Conservation (phyloP, 2,797 vertebrate genomes). For the Gymnoscopelus braueri region DNA sequence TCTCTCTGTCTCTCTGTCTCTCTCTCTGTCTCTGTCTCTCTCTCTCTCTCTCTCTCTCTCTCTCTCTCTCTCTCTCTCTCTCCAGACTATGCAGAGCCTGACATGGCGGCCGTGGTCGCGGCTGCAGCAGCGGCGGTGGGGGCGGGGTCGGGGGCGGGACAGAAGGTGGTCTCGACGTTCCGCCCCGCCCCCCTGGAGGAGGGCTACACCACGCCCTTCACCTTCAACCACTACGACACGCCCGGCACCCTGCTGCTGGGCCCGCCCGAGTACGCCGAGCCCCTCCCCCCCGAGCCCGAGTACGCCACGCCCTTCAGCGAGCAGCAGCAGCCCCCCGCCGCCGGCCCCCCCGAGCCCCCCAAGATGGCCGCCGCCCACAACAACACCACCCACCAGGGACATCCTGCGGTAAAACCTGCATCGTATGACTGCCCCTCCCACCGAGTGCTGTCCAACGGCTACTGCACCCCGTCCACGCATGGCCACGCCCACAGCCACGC, state of each 20-base stretch:
- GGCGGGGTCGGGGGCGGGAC: conserved; percentile 42
- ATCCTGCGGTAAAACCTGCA: no score
- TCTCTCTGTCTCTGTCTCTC: conserved; percentile 40
- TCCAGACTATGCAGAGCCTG: conserved; percentile 86
- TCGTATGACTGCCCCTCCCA: conserved; percentile 81
- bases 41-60: conserved; percentile 49
- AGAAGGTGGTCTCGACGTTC: conserved; percentile 83
- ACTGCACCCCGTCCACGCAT: conserved; percentile 74
- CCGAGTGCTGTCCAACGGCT: conserved; percentile 74
- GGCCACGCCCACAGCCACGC: conserved; percentile 8
- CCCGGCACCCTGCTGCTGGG: conserved; percentile 62
- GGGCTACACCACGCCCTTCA: conserved; percentile 85
- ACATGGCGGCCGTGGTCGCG: conserved; percentile 45
- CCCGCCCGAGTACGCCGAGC: conserved; percentile 85
- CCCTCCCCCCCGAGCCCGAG: conserved; percentile 85
- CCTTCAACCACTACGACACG: conserved; percentile 82
- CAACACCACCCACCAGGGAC: no score
- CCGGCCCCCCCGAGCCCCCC: not conserved
- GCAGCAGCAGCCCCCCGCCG: conserved; percentile 43
- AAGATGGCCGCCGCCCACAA: no score
- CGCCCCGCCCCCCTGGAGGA: conserved; percentile 75
- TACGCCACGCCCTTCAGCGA: conserved; percentile 88
- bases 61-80: conserved; percentile 7
- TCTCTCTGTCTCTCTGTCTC: no score
- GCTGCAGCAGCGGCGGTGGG: no score